phyloP scores from a whole-genome alignment of 2,113 vertebrate genomes.

The Pteronura brasiliensis region DNA sequence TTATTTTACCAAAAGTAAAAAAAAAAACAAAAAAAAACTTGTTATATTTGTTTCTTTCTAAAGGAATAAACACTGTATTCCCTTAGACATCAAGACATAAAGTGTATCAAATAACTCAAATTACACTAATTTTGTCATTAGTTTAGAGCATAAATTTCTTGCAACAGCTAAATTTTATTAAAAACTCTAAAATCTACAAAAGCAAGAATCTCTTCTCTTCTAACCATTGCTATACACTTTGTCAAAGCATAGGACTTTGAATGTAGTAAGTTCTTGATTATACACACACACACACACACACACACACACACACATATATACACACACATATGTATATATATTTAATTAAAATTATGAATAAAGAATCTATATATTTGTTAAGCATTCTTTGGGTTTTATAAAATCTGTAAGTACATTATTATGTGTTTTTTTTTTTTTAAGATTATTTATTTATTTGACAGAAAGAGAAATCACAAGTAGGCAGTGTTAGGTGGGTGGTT shows the following conservation, averaged over 20 bases:
- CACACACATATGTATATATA: neutral
- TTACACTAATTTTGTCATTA: neutral
- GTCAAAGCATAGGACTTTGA: neutral
- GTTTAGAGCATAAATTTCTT: slow-evolving; percentile 1
- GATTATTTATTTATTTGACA: no score
- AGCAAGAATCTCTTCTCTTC: neutral
- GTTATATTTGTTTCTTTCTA: neutral
- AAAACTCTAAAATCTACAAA: neutral
- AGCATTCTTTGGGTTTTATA: neutral
- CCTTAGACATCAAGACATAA: neutral
- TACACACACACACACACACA: neutral
- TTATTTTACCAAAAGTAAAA: neutral
- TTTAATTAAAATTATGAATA: neutral
- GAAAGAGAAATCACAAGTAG: no score
- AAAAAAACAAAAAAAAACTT: neutral
- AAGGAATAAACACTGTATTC: neutral
- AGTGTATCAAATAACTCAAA: neutral
- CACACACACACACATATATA: no score
- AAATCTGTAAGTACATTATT: neutral
- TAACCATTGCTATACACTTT: neutral
- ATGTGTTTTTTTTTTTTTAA: neutral
- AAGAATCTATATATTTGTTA: neutral
- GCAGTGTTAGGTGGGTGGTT: no score
- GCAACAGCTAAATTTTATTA: neutral
- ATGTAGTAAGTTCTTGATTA: neutral